Evolutionary conservation across 2,113 vertebrate genomes (phyloP).

Genomic region (Onychostoma macrolepis): DNA sequence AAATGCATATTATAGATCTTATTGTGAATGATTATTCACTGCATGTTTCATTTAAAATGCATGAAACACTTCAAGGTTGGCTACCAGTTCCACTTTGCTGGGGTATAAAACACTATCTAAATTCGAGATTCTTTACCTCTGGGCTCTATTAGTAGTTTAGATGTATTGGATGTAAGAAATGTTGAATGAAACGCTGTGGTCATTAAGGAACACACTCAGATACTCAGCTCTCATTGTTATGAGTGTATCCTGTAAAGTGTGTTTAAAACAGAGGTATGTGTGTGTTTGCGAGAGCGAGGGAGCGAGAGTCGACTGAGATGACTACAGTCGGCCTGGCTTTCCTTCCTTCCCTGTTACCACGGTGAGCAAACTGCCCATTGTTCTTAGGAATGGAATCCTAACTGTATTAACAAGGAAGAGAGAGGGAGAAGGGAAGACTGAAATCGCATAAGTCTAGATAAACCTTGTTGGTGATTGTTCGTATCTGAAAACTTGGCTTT

Average conservation of each 20-base stretch:
- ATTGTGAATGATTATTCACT: background rate
- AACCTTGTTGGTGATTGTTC: background rate
- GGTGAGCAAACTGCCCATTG: conserved; percentile 53
- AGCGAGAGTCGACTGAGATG: conserved; percentile 39
- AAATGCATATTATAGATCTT: no score
- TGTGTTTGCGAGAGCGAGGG: conserved; percentile 37
- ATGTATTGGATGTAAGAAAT: background rate
- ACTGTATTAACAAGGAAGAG: conserved; percentile 42
- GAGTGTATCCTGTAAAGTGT: conserved; percentile 48
- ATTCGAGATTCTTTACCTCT: background rate
- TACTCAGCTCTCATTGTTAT: conserved; percentile 50
- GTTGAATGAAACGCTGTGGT: background rate
- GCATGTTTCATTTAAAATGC: background rate
- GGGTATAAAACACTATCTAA: background rate
- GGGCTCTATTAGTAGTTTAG: background rate
- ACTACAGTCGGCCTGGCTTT: conserved; percentile 54
- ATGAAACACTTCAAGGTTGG: background rate
- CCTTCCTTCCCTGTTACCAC: conserved; percentile 56
- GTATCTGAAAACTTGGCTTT: background rate
- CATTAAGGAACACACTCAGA: conserved; percentile 4
- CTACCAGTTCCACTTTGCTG: background rate
- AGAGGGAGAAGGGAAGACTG: background rate
- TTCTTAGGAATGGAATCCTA: conserved; percentile 56
- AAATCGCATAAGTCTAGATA: conserved; percentile 35
- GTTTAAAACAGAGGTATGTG: conserved; percentile 39